Conservation (phyloP, 2,113 vertebrate species). For the Sinocyclocheilus anshuiensis region DNA sequence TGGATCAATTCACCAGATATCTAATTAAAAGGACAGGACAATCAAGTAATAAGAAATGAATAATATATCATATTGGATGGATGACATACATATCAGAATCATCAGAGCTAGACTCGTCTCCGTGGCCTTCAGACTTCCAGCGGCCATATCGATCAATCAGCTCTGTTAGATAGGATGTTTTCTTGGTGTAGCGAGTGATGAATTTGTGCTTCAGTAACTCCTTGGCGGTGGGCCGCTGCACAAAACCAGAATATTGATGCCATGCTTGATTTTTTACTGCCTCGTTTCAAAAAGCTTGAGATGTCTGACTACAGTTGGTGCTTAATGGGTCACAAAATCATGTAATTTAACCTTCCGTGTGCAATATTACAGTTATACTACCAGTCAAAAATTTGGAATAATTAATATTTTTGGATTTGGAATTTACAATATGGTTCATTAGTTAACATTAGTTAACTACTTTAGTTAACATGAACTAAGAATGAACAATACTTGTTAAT, state of each 20-base stretch:
- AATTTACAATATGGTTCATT: too few relatives aligned
- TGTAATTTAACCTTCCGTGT: background rate
- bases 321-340: too few relatives aligned
- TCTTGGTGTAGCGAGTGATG: conserved; percentile 98
- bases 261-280: background rate
- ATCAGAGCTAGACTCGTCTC: conserved; percentile 95
- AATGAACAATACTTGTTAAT: too few relatives aligned
- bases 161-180: conserved; percentile 83
- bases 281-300: background rate
- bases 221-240: conserved; percentile 93
- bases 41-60: conserved; percentile 8
- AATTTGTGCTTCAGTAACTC: conserved; percentile 98
- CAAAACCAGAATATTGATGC: background rate
- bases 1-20: background rate
- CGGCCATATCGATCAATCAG: conserved; percentile 93
- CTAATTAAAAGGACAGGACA: background rate
- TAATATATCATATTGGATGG: background rate
- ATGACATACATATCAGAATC: conserved; percentile 90
- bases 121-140: conserved; percentile 96
- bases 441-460: too few relatives aligned
- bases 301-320: background rate
- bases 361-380: too few relatives aligned
- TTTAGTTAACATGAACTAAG: too few relatives aligned
- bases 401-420: too few relatives aligned
- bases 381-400: too few relatives aligned